Evolutionary conservation across 2,888 invertebrate genomes (phyloP).

Genomic region (Metacarcinus magister): DNA sequence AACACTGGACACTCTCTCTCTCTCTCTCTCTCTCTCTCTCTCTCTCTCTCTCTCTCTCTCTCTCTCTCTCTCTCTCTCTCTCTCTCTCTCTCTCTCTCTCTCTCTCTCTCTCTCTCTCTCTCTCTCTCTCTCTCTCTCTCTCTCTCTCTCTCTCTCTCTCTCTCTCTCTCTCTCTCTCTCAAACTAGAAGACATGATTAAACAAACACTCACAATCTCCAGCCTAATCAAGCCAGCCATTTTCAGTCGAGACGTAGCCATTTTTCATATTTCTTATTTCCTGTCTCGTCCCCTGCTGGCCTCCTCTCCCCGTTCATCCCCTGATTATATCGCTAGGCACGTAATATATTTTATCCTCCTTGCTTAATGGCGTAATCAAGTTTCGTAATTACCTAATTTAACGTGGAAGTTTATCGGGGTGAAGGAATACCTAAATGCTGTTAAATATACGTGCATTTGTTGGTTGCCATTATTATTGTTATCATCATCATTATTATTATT

Average conservation of each 20-base stretch:
- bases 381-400: neutral
- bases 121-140: slow-evolving; percentile 39
- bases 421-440: neutral
- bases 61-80: neutral
- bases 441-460: neutral
- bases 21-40: neutral
- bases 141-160: slow-evolving; percentile 39
- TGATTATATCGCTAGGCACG: neutral
- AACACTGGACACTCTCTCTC: neutral
- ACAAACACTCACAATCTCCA: neutral
- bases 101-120: slow-evolving; percentile 34
- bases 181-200: neutral
- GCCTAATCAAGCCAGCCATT: neutral
- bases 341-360: slow-evolving; percentile 2
- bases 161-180: slow-evolving; percentile 28
- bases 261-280: slow-evolving; percentile 8
- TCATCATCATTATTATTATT: neutral
- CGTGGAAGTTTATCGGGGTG: neutral
- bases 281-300: neutral
- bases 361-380: slow-evolving; percentile 19
- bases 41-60: neutral
- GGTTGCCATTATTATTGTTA: neutral
- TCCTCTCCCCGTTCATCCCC: neutral
- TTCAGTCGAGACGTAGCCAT: neutral
- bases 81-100: slow-evolving; percentile 28